Evolutionary conservation across 2,797 vertebrate species (phyloP).

Genomic region (Argyrosomus regius): DNA sequence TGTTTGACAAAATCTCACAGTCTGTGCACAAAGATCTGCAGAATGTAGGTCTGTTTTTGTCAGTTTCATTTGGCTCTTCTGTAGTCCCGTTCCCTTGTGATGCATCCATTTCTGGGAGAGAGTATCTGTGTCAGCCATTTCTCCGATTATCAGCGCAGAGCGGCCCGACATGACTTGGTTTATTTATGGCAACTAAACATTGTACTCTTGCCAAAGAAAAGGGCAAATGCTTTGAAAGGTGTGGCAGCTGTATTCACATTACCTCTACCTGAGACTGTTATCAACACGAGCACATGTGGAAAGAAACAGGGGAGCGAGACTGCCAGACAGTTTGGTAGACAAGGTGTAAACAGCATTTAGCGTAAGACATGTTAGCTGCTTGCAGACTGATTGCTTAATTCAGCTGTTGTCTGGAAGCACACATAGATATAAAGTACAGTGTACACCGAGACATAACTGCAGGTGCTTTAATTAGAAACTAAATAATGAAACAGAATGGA

Average conservation of each 20-base stretch:
- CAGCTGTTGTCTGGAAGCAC: slow-evolving; percentile 35
- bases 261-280: slow-evolving; percentile 23
- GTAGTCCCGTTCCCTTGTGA: slow-evolving; percentile 24
- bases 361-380: slow-evolving; percentile 17
- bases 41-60: slow-evolving; percentile 30
- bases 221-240: slow-evolving; percentile 43
- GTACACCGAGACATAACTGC: slow-evolving; percentile 43
- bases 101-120: slow-evolving; percentile 35
- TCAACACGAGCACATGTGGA: slow-evolving; percentile 14
- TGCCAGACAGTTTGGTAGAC: slow-evolving; percentile 23
- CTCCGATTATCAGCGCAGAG: slow-evolving; percentile 26
- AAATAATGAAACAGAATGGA: slow-evolving; percentile 78
- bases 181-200: slow-evolving; percentile 59
- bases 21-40: slow-evolving; percentile 7
- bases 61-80: slow-evolving; percentile 36
- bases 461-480: slow-evolving; percentile 81
- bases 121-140: slow-evolving; percentile 36
- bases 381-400: slow-evolving; percentile 33
- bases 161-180: slow-evolving; percentile 33
- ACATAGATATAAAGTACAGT: slow-evolving; percentile 45
- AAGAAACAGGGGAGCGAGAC: not conserved
- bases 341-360: slow-evolving; percentile 40
- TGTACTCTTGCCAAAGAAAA: slow-evolving; percentile 53
- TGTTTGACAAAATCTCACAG: slow-evolving; percentile 8
- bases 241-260: slow-evolving; percentile 22